Conservation (phyloP, 1,140 invertebrate genomes). For the Coenobita brevimanus region DNA sequence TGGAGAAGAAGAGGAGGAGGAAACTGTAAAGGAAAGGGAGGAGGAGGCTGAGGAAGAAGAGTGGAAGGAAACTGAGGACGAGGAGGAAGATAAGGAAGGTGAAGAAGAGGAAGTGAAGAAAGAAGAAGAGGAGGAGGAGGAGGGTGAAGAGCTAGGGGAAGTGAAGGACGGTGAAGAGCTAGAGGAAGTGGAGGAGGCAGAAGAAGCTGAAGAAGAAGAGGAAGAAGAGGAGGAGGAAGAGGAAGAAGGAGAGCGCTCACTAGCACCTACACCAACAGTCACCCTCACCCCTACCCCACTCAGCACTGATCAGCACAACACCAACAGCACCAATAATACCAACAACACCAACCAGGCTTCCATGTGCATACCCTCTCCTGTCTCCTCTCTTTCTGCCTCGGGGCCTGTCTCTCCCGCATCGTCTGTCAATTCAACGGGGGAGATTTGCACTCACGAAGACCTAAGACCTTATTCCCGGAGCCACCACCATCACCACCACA, state of each 20-base stretch:
- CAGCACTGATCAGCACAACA: background rate
- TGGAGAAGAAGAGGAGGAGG: too few species aligned
- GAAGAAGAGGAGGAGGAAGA: constrained; percentile 44
- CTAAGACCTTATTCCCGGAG: constrained; percentile 22
- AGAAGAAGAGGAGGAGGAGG: too few species aligned
- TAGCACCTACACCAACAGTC: constrained; percentile 47
- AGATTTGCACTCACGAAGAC: constrained; percentile 24
- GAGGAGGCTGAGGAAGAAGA: too few species aligned
- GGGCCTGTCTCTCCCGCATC: constrained; percentile 50
- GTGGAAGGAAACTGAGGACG: too few species aligned
- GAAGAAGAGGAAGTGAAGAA: too few species aligned
- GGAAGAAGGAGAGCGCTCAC: constrained; percentile 41
- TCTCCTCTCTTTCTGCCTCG: constrained; percentile 42
- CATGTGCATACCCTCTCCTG: constrained; percentile 44
- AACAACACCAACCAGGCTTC: background rate
- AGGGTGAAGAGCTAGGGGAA: too few species aligned
- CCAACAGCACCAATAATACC: background rate
- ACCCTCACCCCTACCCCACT: constrained; percentile 60
- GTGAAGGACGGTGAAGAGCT: too few species aligned
- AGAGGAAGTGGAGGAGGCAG: too few species aligned
- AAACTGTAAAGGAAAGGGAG: too few species aligned
- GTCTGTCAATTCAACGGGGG: constrained; percentile 53
- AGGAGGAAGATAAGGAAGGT: too few species aligned
- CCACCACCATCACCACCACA: constrained; percentile 23
- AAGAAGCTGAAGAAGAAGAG: too few species aligned